Base-by-base conservation (phyloP, 2,113 vertebrate genomes). In the Pelvicachromis taeniatus region DNA sequence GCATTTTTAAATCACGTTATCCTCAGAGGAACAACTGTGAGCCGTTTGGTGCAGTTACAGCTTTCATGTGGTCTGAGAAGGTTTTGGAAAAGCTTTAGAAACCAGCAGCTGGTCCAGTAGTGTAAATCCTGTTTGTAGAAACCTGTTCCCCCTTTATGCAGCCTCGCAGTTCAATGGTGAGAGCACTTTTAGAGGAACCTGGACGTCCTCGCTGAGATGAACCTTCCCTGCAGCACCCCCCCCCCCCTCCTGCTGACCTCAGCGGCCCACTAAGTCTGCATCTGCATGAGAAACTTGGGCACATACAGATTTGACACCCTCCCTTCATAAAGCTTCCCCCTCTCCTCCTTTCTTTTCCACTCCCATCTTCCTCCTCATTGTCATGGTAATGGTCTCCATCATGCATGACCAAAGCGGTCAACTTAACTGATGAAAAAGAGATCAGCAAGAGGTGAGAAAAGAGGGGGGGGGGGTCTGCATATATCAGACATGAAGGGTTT, bases 401-500 rank as follows among this genome's bases (percentile, higher is more conserved):
- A 48, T 63, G 92, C 86, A 50, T 91, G 85, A 95, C 86, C 88
- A 91, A 90, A 91, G 73, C 26, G 81, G 88, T 90, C 92, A 86
- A 77, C 77, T 90, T 91, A 87, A 93, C 91, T 91, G 90, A 93
- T 93, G 86, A 90, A 91, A 86, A 93, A 88, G 82, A 90, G 73
- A 88, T 92, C 85, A 56, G 83, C n/a, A 58, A 73, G 61, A 55
- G 17, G 58, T 35, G 54, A 61, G 58, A 52, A 55, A 42, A 59
- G 68, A 48, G 78, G 91, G 86, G 89, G 86, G 19, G n/a, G 26
- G 26, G 26, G 26, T 77, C 85, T 82, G 90, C 79, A 88, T 92
- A 80, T 59, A 85, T 93, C 88, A 92, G 75, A 87, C 23, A 10
- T 77, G 75, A 87, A 77, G 81, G 81, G 82, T 88, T 86, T 85